Conservation (phyloP, 1,140 invertebrate species). For the Scylla paramamosain region DNA sequence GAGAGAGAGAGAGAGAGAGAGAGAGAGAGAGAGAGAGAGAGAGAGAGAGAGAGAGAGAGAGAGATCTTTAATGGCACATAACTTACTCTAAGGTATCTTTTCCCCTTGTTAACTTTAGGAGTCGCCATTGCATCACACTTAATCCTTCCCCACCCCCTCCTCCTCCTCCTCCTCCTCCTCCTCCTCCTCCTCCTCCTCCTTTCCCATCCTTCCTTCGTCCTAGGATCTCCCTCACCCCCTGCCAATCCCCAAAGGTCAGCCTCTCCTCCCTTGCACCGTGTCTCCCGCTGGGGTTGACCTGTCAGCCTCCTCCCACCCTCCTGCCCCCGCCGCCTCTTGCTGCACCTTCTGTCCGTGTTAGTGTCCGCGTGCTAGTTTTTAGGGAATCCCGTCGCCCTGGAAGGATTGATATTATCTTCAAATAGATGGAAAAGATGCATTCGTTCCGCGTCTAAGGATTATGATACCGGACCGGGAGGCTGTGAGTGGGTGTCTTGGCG, state of each 20-base stretch:
- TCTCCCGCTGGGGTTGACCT: not conserved
- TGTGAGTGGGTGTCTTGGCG: not conserved
- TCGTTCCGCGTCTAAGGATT: not conserved
- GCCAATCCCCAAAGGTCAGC: too few species aligned
- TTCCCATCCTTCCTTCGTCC: not conserved
- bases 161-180: too few species aligned
- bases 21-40: conserved; percentile 47
- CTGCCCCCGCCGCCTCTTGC: not conserved
- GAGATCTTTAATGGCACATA: not conserved
- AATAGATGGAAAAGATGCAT: conserved; percentile 23
- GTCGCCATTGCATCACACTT: too few species aligned
- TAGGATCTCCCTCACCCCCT: not conserved
- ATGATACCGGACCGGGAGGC: not conserved
- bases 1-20: conserved; percentile 37
- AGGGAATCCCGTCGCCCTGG: not conserved
- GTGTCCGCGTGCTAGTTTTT: not conserved
- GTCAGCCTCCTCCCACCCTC: not conserved
- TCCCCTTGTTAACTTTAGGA: too few species aligned
- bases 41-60: conserved; percentile 22
- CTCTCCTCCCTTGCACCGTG: too few species aligned
- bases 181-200: not conserved
- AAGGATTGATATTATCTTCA: not conserved
- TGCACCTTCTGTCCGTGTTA: not conserved
- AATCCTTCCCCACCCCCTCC: too few species aligned
- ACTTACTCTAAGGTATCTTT: too few species aligned